Evolutionary conservation across 2,113 vertebrate species (phyloP).

Genomic region (Alexandromys fortis): DNA sequence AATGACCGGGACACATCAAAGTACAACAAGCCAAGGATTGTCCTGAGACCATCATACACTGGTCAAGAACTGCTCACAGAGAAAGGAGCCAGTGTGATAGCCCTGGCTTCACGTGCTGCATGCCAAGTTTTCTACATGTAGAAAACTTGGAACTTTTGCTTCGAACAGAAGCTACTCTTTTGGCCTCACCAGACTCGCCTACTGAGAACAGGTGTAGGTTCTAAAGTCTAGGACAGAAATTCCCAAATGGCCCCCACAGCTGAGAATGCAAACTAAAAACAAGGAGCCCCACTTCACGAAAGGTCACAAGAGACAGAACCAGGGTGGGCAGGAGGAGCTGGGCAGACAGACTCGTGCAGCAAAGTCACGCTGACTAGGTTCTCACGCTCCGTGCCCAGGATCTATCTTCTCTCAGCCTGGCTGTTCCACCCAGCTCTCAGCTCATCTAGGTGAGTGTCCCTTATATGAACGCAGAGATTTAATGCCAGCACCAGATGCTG

Average conservation of each 20-base stretch:
- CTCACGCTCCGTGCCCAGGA: background rate
- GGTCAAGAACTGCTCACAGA: background rate
- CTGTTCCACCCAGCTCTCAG: background rate
- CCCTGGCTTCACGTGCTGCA: background rate
- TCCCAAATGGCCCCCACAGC: background rate
- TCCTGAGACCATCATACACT: rapidly evolving
- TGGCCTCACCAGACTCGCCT: background rate
- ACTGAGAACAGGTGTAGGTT: background rate
- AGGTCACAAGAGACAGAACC: background rate
- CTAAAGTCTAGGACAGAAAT: background rate
- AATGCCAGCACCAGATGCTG: background rate
- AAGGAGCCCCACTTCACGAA: background rate
- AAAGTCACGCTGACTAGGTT: background rate
- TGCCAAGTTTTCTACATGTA: too few relatives aligned
- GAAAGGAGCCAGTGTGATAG: rapidly evolving
- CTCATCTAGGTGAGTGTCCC: too few relatives aligned
- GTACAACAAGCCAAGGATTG: too few relatives aligned
- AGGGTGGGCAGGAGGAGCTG: background rate
- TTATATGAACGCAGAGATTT: too few relatives aligned
- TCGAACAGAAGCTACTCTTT: background rate
- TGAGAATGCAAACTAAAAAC: background rate
- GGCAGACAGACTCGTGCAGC: too few relatives aligned
- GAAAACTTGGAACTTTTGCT: background rate
- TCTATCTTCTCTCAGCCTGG: background rate
- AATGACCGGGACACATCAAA: background rate